A percentile compares a stretch with the other conserved stretches of the same genome.
Evolutionary conservation across 1,140 invertebrate species (phyloP).

Genomic region (Hylaeus anthracinus): DNA sequence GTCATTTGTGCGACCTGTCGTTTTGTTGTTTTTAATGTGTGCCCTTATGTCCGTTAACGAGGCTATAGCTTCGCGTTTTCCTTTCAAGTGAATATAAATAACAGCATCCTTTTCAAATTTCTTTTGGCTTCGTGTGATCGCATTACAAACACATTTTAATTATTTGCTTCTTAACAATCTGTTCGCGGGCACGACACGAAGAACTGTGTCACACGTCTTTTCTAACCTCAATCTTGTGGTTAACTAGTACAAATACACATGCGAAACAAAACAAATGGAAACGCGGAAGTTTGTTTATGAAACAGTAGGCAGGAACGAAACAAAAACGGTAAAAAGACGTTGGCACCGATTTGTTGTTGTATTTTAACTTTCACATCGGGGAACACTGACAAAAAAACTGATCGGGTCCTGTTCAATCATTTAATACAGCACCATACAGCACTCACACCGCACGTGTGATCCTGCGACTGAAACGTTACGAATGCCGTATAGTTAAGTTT

Average conservation of each 20-base stretch:
- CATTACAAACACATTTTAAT: background rate
- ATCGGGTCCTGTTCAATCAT: background rate
- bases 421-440: conserved; percentile 19
- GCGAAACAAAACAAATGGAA: background rate
- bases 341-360: background rate
- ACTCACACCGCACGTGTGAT: conserved; percentile 56
- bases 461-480: conserved; percentile 62
- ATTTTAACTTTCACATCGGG: background rate
- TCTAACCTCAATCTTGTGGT: conserved; percentile 49
- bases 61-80: conserved; percentile 56
- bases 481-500: conserved; percentile 47
- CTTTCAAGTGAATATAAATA: conserved; percentile 19
- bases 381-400: conserved; percentile 2
- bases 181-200: background rate
- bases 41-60: conserved; percentile 32
- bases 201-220: conserved; percentile 1
- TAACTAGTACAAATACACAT: background rate
- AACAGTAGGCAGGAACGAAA: background rate
- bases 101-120: conserved; percentile 9
- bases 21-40: conserved; percentile 37
- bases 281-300: background rate
- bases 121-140: background rate
- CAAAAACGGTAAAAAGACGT: background rate
- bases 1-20: conserved; percentile 68
- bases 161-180: background rate